Conservation (phyloP, 2,888 invertebrate species). For the Leistus spinibarbis region DNA sequence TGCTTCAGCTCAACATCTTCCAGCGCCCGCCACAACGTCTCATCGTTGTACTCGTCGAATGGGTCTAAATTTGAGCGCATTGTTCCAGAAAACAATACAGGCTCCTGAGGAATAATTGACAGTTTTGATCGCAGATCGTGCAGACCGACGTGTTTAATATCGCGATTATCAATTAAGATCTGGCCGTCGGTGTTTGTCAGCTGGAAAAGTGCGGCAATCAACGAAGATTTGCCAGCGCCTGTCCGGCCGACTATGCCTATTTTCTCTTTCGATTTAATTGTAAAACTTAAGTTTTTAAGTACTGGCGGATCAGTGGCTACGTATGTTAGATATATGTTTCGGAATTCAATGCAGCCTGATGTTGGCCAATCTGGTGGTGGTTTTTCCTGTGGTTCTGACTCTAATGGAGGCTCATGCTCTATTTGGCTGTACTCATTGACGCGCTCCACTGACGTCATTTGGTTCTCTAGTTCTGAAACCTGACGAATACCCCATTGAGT, state of each 20-base stretch:
- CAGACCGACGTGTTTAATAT: slow-evolving; percentile 69
- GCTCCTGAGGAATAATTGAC: slow-evolving; percentile 81
- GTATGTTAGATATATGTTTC: slow-evolving; percentile 71
- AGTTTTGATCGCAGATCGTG: slow-evolving; percentile 73
- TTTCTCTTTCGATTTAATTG: slow-evolving; percentile 68
- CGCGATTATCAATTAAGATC: slow-evolving; percentile 75
- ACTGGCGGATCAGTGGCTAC: slow-evolving; percentile 70
- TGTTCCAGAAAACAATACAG: slow-evolving; percentile 79
- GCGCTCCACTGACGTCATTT: slow-evolving; percentile 89
- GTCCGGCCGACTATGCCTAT: slow-evolving; percentile 77
- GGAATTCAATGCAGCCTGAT: slow-evolving; percentile 68
- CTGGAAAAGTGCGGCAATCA: slow-evolving; percentile 76
- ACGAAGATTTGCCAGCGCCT: slow-evolving; percentile 76
- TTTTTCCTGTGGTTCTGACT: slow-evolving; percentile 65
- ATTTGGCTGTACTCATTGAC: slow-evolving; percentile 77
- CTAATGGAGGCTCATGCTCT: slow-evolving; percentile 71
- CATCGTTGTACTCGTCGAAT: slow-evolving; percentile 75
- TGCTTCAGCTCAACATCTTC: slow-evolving; percentile 78
- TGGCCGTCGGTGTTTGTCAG: slow-evolving; percentile 74
- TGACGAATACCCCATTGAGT: slow-evolving; percentile 73
- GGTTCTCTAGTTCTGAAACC: slow-evolving; percentile 84
- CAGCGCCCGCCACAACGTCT: slow-evolving; percentile 76
- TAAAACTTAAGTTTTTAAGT: slow-evolving; percentile 69
- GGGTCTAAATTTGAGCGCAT: slow-evolving; percentile 86
- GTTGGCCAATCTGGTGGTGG: slow-evolving; percentile 74